Evolutionary conservation across 2,888 invertebrate species (phyloP), one percentile per base, ranked within the genome.

Genomic region (Lasioglossum figueresi): DNA sequence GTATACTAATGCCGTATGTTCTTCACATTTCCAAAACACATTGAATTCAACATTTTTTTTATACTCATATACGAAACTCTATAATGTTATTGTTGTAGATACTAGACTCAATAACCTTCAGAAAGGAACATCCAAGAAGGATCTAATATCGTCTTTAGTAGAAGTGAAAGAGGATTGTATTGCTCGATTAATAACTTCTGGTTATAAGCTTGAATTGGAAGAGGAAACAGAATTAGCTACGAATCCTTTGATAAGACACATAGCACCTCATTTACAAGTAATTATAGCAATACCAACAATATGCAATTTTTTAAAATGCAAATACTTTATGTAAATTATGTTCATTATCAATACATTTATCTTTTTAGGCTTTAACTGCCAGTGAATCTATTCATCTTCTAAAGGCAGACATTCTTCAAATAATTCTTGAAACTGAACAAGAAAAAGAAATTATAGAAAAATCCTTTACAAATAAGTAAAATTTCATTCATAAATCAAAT

Each of bases 101-200:
- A 93, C 92, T 8, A 93, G 93, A 79, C 91, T 95, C 72, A 91
- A 87, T 83, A 86, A 86, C 16, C 87, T 95, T 37, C 91, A 94
- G 84, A 93, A 93, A 79, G 93, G 93, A n/a, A 93, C 92, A 19
- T 92, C 94, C 94, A 95, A 95, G 91, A 96, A 95, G 88, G 96
- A 96, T 92, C 95, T 97, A 31, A 95, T 97, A 3, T 96, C 96
- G 80, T 96, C 96, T 74, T 93, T 97, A 74, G 94, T 96, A 14
- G 96, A 96, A 45, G 96, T 95, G 78, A 95, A 96, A 87, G 96
- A 96, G 78, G 96, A 96, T 90, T 96, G 96, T 89, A 96, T 97
- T 88, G 95, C 96, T 79, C 96, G 96, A 88, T 95, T 96, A 89
- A 95, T 96, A 93, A 95, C 96, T 73, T 96, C 96, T 86, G 96